A percentile compares a stretch with the other conserved stretches of the same genome.
phyloP scores from a whole-genome alignment of 2,888 invertebrate genomes.

The Lasioglossum zephyrum region DNA sequence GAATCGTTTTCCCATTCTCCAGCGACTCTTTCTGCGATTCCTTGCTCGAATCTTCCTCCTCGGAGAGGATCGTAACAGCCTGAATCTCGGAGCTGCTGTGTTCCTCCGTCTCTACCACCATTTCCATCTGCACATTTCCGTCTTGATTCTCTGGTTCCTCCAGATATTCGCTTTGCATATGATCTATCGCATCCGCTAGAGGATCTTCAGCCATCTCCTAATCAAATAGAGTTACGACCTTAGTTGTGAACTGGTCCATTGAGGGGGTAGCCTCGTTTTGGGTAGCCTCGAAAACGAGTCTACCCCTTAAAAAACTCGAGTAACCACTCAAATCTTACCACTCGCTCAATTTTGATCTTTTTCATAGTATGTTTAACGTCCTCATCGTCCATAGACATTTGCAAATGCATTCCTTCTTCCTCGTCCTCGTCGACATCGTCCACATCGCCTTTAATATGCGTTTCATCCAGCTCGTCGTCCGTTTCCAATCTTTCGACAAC shows the following conservation, averaged over 20 bases:
- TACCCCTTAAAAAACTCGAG: background rate
- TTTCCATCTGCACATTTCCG: conserved; percentile 76
- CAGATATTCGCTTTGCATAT: conserved; percentile 78
- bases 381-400: conserved; percentile 60
- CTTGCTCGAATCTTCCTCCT: conserved; percentile 57
- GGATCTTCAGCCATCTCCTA: conserved; percentile 73
- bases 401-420: conserved; percentile 44
- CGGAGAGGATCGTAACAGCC: conserved; percentile 57
- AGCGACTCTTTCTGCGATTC: conserved; percentile 44
- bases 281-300: too few relatives aligned
- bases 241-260: background rate
- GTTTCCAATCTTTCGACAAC: conserved; percentile 77
- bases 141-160: conserved; percentile 72
- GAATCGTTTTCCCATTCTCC: conserved; percentile 46
- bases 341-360: conserved; percentile 67
- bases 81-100: conserved; percentile 51
- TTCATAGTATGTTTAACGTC: conserved; percentile 57
- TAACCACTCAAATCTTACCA: conserved; percentile 37
- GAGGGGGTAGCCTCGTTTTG: too few relatives aligned
- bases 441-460: conserved; percentile 29
- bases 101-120: conserved; percentile 75
- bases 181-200: conserved; percentile 79
- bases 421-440: conserved; percentile 29
- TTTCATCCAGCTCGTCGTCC: conserved; percentile 58
- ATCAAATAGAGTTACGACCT: background rate